phyloP scores from a whole-genome alignment of 2,888 invertebrate genomes.

The Eupithecia pulchellata region DNA sequence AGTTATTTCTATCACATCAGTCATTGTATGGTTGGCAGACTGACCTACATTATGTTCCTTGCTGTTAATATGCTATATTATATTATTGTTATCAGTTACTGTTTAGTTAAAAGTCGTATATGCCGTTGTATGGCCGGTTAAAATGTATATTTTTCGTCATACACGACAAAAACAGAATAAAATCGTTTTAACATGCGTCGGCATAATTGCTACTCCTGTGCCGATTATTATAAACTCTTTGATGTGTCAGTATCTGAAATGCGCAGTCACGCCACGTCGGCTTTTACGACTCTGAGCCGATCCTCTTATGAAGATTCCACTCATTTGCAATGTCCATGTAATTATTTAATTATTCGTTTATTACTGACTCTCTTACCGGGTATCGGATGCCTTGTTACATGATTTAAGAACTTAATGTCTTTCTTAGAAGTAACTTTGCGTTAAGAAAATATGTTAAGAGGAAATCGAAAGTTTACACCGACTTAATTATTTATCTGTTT shows the following conservation, averaged over 20 bases:
- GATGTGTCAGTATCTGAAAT: neutral
- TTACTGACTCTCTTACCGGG: neutral
- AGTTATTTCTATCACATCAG: too few relatives aligned
- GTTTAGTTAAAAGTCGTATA: too few relatives aligned
- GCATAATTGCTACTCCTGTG: neutral
- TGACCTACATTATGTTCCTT: too few relatives aligned
- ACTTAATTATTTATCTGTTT: neutral
- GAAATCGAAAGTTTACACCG: neutral
- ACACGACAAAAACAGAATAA: neutral
- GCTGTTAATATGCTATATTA: too few relatives aligned
- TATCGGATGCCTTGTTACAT: neutral
- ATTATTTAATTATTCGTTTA: constrained; percentile 21
- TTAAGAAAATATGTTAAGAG: neutral
- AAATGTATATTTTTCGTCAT: neutral
- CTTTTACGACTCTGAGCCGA: constrained; percentile 4
- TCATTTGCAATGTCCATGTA: constrained; percentile 15
- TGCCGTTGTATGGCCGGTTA: too few relatives aligned
- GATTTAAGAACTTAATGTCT: neutral
- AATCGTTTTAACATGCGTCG: neutral
- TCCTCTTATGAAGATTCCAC: constrained; percentile 13
- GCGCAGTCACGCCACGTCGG: neutral
- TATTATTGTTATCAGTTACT: too few relatives aligned
- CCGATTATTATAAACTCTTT: neutral
- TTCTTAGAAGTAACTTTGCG: neutral
- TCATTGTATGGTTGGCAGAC: too few relatives aligned